Percentiles rank a stretch among this genome's conserved stretches.
Evolutionary conservation across 2,113 vertebrate genomes (phyloP).

Genomic region (Dascyllus trimaculatus): DNA sequence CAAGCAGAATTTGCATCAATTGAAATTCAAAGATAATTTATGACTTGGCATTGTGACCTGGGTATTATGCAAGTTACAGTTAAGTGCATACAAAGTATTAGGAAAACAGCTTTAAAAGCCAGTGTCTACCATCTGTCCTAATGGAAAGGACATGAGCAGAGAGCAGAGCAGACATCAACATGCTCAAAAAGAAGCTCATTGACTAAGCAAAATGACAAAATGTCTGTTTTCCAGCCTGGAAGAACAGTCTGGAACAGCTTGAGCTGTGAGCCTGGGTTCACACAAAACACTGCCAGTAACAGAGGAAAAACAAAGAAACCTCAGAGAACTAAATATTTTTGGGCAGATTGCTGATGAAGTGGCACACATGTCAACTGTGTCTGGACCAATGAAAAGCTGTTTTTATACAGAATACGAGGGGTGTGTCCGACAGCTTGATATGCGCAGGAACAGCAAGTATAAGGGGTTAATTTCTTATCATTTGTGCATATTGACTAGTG

Average conservation of each 20-base stretch:
- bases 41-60: not conserved
- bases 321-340: constrained; percentile 62
- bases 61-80: constrained; percentile 25
- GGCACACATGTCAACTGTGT: constrained; percentile 28
- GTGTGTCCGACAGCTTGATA: not conserved
- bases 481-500: no score
- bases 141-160: constrained; percentile 66
- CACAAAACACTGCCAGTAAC: constrained; percentile 39
- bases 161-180: constrained; percentile 56
- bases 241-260: constrained; percentile 52
- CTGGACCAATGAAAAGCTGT: constrained; percentile 12
- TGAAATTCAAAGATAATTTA: not conserved
- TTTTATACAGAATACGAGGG: not conserved
- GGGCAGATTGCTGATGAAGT: constrained; percentile 32
- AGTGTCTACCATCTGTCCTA: constrained; percentile 49
- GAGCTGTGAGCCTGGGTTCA: constrained; percentile 30
- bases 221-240: constrained; percentile 55
- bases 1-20: no score
- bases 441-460: not conserved
- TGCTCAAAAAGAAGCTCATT: constrained; percentile 20
- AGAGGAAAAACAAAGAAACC: constrained; percentile 43
- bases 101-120: constrained; percentile 29
- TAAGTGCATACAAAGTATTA: constrained; percentile 25
- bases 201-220: constrained; percentile 58
- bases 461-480: no score